Percentiles rank a stretch among this genome's conserved stretches.
Evolutionary conservation across 2,888 invertebrate genomes (phyloP).

Genomic region (Drosophila phalerata): DNA sequence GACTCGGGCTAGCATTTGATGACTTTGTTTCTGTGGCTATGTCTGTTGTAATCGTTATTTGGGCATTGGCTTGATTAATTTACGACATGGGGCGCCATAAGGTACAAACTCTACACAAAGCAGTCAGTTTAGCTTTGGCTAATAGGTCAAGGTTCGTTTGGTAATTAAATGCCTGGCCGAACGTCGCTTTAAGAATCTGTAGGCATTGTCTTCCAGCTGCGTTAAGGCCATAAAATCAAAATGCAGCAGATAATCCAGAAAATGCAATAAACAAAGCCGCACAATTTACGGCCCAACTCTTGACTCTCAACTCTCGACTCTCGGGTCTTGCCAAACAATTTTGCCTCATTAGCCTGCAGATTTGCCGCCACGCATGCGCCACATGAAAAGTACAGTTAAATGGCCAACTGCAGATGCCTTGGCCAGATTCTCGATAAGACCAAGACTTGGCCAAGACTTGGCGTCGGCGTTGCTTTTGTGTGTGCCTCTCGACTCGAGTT

Average conservation of each 20-base stretch:
- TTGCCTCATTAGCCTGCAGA: slow-evolving; percentile 53
- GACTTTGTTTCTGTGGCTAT: slow-evolving; percentile 58
- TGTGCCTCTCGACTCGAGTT: slow-evolving; percentile 16
- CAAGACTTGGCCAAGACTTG: slow-evolving; percentile 16
- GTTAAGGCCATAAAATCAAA: slow-evolving; percentile 17
- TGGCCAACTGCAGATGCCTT: slow-evolving; percentile 43
- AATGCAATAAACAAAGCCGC: slow-evolving; percentile 33
- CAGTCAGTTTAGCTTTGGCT: slow-evolving; percentile 62
- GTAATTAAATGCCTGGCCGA: slow-evolving; percentile 34
- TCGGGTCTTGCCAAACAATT: slow-evolving; percentile 44
- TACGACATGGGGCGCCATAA: slow-evolving; percentile 57
- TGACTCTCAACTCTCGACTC: slow-evolving; percentile 10
- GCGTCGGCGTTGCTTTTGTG: slow-evolving; percentile 26
- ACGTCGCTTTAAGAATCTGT: slow-evolving; percentile 28
- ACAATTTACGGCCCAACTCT: slow-evolving; percentile 24
- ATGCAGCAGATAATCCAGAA: slow-evolving; percentile 35
- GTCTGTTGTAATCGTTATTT: slow-evolving; percentile 53
- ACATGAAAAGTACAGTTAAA: slow-evolving; percentile 66
- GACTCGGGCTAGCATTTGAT: slow-evolving; percentile 61
- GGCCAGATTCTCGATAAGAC: slow-evolving; percentile 50
- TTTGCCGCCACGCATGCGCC: slow-evolving; percentile 57
- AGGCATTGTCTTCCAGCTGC: slow-evolving; percentile 27
- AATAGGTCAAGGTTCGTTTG: slow-evolving; percentile 68
- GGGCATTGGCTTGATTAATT: slow-evolving; percentile 70
- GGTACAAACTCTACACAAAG: slow-evolving; percentile 64